A percentile compares a stretch with the other conserved stretches of the same genome.
These are phyloP conservation scores for Dorcus hopei DNA, from an alignment of 2,888 invertebrate genomes.

Conservation along the genomic window DNA sequence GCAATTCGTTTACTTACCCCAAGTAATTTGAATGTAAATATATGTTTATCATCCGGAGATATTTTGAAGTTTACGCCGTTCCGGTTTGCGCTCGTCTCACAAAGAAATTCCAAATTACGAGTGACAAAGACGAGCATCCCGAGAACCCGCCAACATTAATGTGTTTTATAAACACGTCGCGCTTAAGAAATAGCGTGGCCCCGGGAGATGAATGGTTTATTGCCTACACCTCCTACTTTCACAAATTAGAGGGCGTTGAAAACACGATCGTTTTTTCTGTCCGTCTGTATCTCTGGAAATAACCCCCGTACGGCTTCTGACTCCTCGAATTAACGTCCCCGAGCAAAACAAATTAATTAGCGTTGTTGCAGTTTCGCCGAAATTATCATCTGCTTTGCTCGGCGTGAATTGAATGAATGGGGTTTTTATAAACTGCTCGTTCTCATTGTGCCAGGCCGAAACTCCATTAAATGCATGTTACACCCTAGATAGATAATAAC, in stretches of 20 bases:
- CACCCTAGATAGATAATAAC: conserved; percentile 38
- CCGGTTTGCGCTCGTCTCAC: neutral
- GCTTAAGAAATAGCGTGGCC: conserved; percentile 14
- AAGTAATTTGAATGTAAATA: too few species aligned
- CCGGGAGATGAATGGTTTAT: conserved; percentile 16
- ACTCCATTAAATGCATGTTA: conserved; percentile 38
- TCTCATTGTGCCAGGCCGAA: conserved; percentile 22
- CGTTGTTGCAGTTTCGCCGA: too few species aligned
- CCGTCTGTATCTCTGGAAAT: neutral
- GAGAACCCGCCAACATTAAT: conserved; percentile 13
- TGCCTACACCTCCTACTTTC: conserved; percentile 8
- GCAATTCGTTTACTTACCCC: too few species aligned
- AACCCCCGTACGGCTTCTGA: neutral
- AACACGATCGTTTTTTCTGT: neutral
- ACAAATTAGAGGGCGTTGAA: conserved; percentile 20
- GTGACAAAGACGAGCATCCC: conserved; percentile 15
- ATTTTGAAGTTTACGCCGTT: too few species aligned
- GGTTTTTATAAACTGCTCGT: neutral
- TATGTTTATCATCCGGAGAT: too few species aligned
- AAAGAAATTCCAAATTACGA: conserved; percentile 1
- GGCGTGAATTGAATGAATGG: neutral
- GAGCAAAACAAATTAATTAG: too few species aligned
- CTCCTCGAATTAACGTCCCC: too few species aligned
- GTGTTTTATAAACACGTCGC: conserved; percentile 22
- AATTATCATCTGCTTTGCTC: too few species aligned